Conservation (phyloP, 2,888 invertebrate genomes). For the Acrocyrtus sp. region DNA sequence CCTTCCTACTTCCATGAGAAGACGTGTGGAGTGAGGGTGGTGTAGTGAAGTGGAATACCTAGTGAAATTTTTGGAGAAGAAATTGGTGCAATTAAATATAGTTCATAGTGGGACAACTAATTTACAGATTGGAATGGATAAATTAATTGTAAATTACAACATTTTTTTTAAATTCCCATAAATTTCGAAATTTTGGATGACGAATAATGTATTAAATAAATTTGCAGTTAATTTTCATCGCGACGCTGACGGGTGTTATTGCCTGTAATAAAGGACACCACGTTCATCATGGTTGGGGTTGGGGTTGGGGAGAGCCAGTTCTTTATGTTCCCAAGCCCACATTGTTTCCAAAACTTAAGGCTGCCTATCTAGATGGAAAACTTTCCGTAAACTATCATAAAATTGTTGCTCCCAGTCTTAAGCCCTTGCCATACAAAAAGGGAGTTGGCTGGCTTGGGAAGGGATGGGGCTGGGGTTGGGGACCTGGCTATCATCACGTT, state of each 20-base stretch:
- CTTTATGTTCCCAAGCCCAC: conserved; percentile 26
- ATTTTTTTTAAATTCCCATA: not conserved
- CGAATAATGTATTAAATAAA: not conserved
- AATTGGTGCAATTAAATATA: not conserved
- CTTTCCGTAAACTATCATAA: conserved; percentile 29
- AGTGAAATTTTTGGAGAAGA: not conserved
- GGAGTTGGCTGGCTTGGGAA: conserved; percentile 27
- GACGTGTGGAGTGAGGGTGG: not conserved
- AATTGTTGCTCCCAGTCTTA: conserved; percentile 41
- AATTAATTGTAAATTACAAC: not conserved
- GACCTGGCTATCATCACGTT: not conserved
- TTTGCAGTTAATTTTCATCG: conserved; percentile 1
- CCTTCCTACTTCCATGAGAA: conserved; percentile 28
- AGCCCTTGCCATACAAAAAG: conserved; percentile 41
- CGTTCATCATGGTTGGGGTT: conserved; percentile 2
- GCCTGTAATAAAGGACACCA: conserved; percentile 24
- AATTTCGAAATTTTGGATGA: not conserved
- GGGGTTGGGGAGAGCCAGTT: conserved; percentile 13
- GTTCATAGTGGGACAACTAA: conserved; percentile 1
- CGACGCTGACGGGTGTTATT: conserved; percentile 4
- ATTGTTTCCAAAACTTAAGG: conserved; percentile 32
- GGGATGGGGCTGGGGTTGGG: not conserved
- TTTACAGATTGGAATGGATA: not conserved
- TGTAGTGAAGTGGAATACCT: not conserved
- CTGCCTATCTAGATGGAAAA: conserved; percentile 28